A percentile compares a stretch with the other conserved stretches of the same genome.
Evolutionary conservation across 2,888 invertebrate species (phyloP).

Genomic region (Trachelus stipa): DNA sequence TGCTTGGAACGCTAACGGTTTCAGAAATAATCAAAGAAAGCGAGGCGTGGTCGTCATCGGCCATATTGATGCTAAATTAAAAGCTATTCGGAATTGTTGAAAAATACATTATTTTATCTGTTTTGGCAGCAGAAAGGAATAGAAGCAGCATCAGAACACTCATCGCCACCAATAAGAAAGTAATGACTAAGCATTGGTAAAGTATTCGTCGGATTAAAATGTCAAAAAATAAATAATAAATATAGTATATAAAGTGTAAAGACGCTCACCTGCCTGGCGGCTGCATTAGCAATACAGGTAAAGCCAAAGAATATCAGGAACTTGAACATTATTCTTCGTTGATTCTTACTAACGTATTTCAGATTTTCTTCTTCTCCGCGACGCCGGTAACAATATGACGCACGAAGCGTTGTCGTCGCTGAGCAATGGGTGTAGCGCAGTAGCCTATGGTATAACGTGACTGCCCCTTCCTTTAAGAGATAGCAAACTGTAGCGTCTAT

Average conservation of each 20-base stretch:
- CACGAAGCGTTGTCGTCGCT: not conserved
- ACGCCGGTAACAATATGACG: no score
- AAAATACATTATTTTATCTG: not conserved
- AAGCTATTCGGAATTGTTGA: not conserved
- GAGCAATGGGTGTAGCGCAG: not conserved
- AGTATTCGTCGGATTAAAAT: not conserved
- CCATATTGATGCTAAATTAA: not conserved
- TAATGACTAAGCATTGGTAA: not conserved
- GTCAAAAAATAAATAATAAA: not conserved
- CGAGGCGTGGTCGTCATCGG: not conserved
- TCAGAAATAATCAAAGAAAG: not conserved
- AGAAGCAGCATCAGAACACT: not conserved
- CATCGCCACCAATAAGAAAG: not conserved
- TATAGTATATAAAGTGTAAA: not conserved
- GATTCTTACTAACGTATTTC: not conserved
- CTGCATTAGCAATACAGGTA: not conserved
- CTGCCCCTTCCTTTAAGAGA: not conserved
- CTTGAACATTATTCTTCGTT: not conserved
- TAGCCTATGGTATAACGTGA: not conserved
- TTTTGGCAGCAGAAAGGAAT: not conserved
- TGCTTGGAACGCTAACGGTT: not conserved
- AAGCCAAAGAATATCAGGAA: not conserved
- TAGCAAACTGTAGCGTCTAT: not conserved
- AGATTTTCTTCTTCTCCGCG: no score
- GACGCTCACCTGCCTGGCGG: not conserved